A percentile compares a stretch with the other conserved stretches of the same genome.
These are phyloP conservation scores for Stictocephala bisonia DNA, from an alignment of 2,888 invertebrate genomes.

Conservation along the genomic window DNA sequence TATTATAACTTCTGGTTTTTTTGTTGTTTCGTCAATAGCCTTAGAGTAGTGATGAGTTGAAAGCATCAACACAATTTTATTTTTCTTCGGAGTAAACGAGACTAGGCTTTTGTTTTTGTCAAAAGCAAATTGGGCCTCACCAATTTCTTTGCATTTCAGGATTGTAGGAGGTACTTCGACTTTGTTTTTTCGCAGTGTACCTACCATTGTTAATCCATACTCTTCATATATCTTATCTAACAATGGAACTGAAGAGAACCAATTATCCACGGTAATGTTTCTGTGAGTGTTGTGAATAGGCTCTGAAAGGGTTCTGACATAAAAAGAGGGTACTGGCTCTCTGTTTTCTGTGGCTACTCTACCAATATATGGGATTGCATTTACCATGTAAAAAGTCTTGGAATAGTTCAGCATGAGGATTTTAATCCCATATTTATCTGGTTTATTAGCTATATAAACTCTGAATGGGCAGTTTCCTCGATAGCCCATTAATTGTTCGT, in stretches of 20 bases:
- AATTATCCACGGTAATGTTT: conserved; percentile 54
- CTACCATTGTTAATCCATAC: conserved; percentile 52
- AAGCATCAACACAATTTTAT: conserved; percentile 57
- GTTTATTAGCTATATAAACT: conserved; percentile 47
- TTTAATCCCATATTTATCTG: conserved; percentile 49
- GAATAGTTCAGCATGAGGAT: conserved; percentile 46
- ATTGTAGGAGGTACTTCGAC: conserved; percentile 60
- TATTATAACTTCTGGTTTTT: conserved; percentile 57
- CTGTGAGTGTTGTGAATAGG: conserved; percentile 47
- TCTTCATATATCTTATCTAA: conserved; percentile 52
- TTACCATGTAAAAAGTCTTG: conserved; percentile 49
- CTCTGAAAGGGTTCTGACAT: conserved; percentile 48
- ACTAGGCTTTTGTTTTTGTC: conserved; percentile 57
- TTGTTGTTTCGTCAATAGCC: conserved; percentile 55
- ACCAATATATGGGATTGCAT: conserved; percentile 50
- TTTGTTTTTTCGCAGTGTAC: conserved; percentile 57
- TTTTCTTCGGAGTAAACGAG: conserved; percentile 57
- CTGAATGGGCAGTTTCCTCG: conserved; percentile 43
- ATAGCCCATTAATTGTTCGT: conserved; percentile 49
- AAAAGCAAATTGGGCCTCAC: conserved; percentile 58
- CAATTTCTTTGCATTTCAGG: conserved; percentile 53
- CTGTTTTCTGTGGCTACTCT: conserved; percentile 32
- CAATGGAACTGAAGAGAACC: conserved; percentile 52
- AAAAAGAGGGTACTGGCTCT: conserved; percentile 50
- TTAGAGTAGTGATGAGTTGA: conserved; percentile 57